Percentiles rank a stretch among this genome's conserved stretches.
phyloP scores from a whole-genome alignment of 2,888 invertebrate genomes.

The Allolobophora icterica region DNA sequence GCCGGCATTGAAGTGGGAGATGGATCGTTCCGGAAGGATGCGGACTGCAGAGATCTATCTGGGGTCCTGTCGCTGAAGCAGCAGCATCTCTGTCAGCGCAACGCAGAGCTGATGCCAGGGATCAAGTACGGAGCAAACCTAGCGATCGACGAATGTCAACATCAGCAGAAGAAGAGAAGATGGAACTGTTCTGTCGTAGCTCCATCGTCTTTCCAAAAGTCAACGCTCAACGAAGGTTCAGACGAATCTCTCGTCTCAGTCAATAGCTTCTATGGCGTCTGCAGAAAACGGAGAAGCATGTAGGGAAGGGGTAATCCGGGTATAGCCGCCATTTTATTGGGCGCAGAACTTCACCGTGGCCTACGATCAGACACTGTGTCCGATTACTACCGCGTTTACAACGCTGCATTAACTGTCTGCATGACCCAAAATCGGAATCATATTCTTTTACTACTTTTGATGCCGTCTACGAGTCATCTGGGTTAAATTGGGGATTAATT shows the following conservation, averaged over 20 bases:
- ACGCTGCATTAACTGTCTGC: no score
- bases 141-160: constrained; percentile 29
- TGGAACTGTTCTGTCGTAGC: constrained; percentile 24
- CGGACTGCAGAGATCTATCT: background rate
- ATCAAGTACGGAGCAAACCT: background rate
- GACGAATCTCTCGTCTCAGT: background rate
- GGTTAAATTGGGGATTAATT: no score
- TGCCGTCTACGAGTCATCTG: no score
- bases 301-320: no score
- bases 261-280: no score
- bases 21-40: background rate
- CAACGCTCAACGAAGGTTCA: background rate
- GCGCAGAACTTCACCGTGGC: no score
- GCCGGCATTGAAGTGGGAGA: background rate
- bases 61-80: background rate
- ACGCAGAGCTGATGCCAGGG: constrained; percentile 28
- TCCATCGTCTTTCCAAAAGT: background rate
- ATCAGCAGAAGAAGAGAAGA: constrained; percentile 13
- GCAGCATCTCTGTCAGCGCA: constrained; percentile 19
- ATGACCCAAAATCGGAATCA: no score
- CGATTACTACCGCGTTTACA: no score
- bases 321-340: no score
- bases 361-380: no score
- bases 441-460: no score
- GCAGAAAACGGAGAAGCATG: no score